Evolutionary conservation across 2,888 invertebrate genomes (phyloP), one percentile per base, ranked within the genome.

Genomic region (Sinotaia quadrata): DNA sequence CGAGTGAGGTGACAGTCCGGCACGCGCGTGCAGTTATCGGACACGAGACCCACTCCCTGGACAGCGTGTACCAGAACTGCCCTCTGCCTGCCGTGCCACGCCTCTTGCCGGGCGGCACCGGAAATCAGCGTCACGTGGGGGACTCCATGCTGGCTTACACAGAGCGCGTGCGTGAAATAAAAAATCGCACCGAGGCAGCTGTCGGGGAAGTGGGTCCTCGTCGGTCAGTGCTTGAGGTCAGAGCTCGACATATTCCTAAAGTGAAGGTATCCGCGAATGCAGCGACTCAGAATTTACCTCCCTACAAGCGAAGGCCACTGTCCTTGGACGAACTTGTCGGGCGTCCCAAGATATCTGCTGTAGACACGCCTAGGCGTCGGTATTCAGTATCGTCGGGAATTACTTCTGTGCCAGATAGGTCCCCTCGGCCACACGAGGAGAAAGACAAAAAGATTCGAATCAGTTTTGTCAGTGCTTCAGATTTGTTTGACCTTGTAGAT

Each of bases 401-500:
- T 12, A 3, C 58, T 27, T 24, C 58, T 7, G n/a, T 15, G 5
- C 12, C 44, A 7, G 49, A 33, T 12, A 24, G 12, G 18, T 3
- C 29, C 8, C 44, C 18, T 5, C n/a, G 33, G 0, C 27, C 51
- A 5, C 29, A 27, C 15, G 37, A 54, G 4, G 63, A 49, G n/a
- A 31, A 36, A 12, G 61, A 33, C 27, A 61, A 69, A 51, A 73
- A 69, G 44, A 75, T 80, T n/a, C 74, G 75, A 56, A 76, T 81
- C 24, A 80, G 77, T 59, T 75, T 81, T 36, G 81, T 80, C 1
- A 80, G 78, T 71, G 80, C 81, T 0, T 78, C 81, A 3, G 81
- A 81, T 59, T 70, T 81, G 8, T 80, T 79, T 65, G 81, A 81
- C 21, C 73, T 81, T n/a, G 79, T 81, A 15, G 81, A 81, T 62